Evolutionary conservation across 2,797 vertebrate genomes (phyloP), one percentile per base, ranked within the genome.

Genomic region (Falco cherrug): DNA sequence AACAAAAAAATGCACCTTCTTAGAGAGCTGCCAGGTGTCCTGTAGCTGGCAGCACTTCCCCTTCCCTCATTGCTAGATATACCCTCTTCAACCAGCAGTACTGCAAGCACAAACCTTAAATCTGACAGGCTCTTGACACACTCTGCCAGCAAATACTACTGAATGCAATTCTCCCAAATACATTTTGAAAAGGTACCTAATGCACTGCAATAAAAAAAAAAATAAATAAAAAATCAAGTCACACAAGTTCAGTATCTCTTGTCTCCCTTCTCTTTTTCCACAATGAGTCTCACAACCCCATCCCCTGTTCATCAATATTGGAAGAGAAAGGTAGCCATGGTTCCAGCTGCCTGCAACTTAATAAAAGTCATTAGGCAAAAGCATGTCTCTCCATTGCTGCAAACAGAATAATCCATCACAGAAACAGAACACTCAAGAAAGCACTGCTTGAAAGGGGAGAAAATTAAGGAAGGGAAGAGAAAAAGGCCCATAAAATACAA

Each of bases 321-420:
- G 83, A 71, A 92, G 70, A 76, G 43, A 93, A 94, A 79, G 43
- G 31, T 35, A 93, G 70, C 24, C 13, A 4, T 7, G 9, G 59
- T 48, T 90, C 74, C 70, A 94, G 74, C 54, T 90, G 77, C 63
- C 81, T 84, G 74, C 59, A 95, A 89, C 81, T 79, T 84, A 61
- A 69, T 61, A 73, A 21, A 96, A 90, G 48, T 51, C 56, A 87
- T 76, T 59, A 96, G 31, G 45, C 81, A 94, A 92, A 90, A 83
- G 35, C 51, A 63, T 63, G 51, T 70, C 59, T 73, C 84, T 73
- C 80, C 51, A 71, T n/a, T 84, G 79, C 50, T 88, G 73, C 69
- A 91, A 91, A 91, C 57, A 86, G 61, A 89, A 69, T 81, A 91
- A 87, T 89, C 86, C 82, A 93, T 89, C 70, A 90, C 45, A 84